A percentile compares a stretch with the other conserved stretches of the same genome.
phyloP scores from a whole-genome alignment of 2,888 invertebrate species.

The Xylocampa areola region DNA sequence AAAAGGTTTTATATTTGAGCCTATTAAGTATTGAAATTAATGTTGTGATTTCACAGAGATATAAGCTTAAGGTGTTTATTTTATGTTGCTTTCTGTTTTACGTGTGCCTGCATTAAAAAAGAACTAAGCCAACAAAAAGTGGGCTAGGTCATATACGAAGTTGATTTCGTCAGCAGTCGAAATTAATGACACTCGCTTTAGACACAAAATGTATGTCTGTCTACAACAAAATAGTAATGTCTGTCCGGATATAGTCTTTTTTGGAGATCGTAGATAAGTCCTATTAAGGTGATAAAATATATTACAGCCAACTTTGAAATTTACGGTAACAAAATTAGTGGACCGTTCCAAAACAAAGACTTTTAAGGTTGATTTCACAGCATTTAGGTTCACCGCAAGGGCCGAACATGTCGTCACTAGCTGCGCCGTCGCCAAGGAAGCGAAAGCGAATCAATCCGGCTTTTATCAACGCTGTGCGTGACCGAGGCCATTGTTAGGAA shows the following conservation, averaged over 20 bases:
- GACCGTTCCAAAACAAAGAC: slow-evolving; percentile 67
- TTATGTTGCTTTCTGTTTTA: slow-evolving; percentile 32
- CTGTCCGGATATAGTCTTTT: slow-evolving; percentile 38
- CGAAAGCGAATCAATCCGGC: slow-evolving; percentile 88
- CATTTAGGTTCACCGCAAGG: slow-evolving; percentile 77
- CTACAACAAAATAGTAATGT: slow-evolving; percentile 52
- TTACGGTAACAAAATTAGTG: slow-evolving; percentile 44
- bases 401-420: slow-evolving; percentile 80
- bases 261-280: slow-evolving; percentile 55
- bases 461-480: slow-evolving; percentile 84
- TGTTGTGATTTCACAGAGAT: slow-evolving; percentile 22
- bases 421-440: slow-evolving; percentile 74
- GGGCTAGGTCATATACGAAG: slow-evolving; percentile 45
- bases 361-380: slow-evolving; percentile 72
- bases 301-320: slow-evolving; percentile 28
- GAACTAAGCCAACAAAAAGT: slow-evolving; percentile 43
- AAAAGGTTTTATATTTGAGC: slow-evolving; percentile 55
- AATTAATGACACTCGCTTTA: slow-evolving; percentile 51
- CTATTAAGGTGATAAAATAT: slow-evolving; percentile 45
- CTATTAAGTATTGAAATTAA: slow-evolving; percentile 34
- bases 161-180: slow-evolving; percentile 46
- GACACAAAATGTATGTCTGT: slow-evolving; percentile 39
- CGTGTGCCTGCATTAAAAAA: slow-evolving; percentile 17
- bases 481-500: slow-evolving; percentile 87
- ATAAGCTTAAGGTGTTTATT: slow-evolving; percentile 9